These are phyloP conservation scores for Oscheius sp. DNA, from an alignment of 1,140 invertebrate species.

Conservation along the genomic window DNA sequence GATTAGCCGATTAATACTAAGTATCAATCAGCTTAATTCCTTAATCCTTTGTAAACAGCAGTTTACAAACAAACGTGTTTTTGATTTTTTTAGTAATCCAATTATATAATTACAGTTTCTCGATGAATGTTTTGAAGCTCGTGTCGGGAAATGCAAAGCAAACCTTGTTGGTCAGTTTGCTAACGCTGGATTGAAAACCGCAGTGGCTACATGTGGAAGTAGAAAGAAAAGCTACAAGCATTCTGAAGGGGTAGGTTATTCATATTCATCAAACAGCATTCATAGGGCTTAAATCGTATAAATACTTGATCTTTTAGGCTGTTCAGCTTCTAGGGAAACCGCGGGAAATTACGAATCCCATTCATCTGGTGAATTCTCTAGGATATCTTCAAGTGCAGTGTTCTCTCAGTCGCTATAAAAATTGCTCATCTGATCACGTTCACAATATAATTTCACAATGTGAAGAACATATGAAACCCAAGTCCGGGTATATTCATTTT, in stretches of 20 bases:
- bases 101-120: constrained; percentile 18
- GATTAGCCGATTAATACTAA: too few species aligned
- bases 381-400: constrained; percentile 30
- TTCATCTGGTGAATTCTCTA: constrained; percentile 8
- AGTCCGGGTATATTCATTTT: constrained; percentile 12
- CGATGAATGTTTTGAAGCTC: constrained; percentile 29
- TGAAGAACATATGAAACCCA: constrained; percentile 28
- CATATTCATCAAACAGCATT: not conserved
- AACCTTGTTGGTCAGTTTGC: constrained; percentile 12
- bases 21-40: too few species aligned
- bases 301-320: constrained; percentile 7
- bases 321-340: not conserved
- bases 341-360: not conserved
- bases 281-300: not conserved
- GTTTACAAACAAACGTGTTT: not conserved
- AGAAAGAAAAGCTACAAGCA: not conserved
- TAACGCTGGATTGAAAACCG: constrained; percentile 14
- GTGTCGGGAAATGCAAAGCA: constrained; percentile 25
- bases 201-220: constrained; percentile 5
- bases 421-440: constrained; percentile 35
- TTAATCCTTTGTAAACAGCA: not conserved
- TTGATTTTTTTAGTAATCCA: too few species aligned
- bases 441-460: constrained; percentile 29
- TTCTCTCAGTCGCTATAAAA: constrained; percentile 17
- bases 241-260: constrained; percentile 14